Conservation (phyloP, 1,140 invertebrate species). For the Galendromus occidentalis region DNA sequence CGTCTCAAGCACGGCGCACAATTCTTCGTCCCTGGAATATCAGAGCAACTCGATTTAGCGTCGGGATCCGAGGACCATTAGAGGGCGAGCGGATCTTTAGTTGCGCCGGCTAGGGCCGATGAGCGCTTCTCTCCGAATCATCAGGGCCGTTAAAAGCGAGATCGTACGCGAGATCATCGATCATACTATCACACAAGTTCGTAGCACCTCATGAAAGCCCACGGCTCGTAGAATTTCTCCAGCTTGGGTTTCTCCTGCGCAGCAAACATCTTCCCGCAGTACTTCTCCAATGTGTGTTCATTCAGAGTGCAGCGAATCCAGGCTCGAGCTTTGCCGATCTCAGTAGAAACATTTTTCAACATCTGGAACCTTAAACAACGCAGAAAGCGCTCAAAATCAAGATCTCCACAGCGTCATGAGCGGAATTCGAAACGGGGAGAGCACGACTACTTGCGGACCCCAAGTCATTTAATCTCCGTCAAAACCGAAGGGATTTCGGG, state of each 20-base stretch:
- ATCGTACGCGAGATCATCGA: constrained; percentile 15
- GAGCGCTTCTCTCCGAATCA: too few species aligned
- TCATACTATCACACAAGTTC: constrained; percentile 13
- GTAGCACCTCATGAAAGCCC: constrained; percentile 46
- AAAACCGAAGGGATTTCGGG: too few species aligned
- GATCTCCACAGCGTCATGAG: too few species aligned
- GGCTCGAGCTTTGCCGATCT: constrained; percentile 48
- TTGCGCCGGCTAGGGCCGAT: too few species aligned
- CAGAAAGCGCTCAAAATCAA: too few species aligned
- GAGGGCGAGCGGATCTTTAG: too few species aligned
- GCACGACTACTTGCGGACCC: too few species aligned
- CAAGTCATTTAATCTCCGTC: too few species aligned
- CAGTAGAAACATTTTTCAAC: constrained; percentile 22
- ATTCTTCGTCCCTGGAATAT: not conserved
- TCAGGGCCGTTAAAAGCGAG: too few species aligned
- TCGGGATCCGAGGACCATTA: too few species aligned
- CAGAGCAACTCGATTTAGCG: too few species aligned
- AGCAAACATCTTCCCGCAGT: constrained; percentile 21
- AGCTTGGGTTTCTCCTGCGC: constrained; percentile 27
- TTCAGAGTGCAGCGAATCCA: constrained; percentile 68
- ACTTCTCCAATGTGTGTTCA: constrained; percentile 67
- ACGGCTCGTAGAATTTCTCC: constrained; percentile 56
- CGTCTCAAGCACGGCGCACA: constrained; percentile 3
- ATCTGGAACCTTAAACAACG: not conserved
- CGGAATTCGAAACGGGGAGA: too few species aligned